Evolutionary conservation across 2,888 invertebrate genomes (phyloP).

Genomic region (Epinotia brunnichana): DNA sequence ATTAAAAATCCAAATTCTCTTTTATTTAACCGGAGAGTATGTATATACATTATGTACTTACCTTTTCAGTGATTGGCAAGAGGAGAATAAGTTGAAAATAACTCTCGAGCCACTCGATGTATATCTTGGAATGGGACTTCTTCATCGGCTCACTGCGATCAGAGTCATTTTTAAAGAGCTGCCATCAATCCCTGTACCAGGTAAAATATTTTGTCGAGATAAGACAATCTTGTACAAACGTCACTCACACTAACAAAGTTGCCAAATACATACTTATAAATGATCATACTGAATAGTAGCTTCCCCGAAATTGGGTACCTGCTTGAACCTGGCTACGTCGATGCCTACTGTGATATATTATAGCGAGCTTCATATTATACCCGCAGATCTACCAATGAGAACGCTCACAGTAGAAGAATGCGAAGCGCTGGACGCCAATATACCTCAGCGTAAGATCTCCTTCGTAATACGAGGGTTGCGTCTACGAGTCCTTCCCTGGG

Average conservation of each 20-base stretch:
- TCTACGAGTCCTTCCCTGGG: conserved; percentile 61
- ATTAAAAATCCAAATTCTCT: no score
- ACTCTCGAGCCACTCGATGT: conserved; percentile 59
- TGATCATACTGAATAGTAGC: background rate
- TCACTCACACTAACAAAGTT: background rate
- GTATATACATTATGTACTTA: background rate
- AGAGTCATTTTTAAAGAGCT: conserved; percentile 53
- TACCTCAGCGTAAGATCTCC: conserved; percentile 62
- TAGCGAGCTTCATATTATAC: background rate
- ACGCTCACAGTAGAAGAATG: conserved; percentile 73
- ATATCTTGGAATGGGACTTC: conserved; percentile 58
- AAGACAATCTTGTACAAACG: background rate
- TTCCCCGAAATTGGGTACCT: background rate
- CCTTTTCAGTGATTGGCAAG: conserved; percentile 71
- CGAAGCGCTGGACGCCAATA: conserved; percentile 66
- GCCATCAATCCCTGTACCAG: conserved; percentile 50
- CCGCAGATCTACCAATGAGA: conserved; percentile 60
- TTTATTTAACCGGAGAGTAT: background rate
- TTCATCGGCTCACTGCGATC: conserved; percentile 62
- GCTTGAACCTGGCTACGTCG: background rate
- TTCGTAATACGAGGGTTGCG: conserved; percentile 56
- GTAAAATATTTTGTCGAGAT: conserved; percentile 47
- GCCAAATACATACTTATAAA: background rate
- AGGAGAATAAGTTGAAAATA: conserved; percentile 59
- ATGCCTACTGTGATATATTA: background rate